phyloP scores from a whole-genome alignment of 2,888 invertebrate species.

The Harmothoe impar region DNA sequence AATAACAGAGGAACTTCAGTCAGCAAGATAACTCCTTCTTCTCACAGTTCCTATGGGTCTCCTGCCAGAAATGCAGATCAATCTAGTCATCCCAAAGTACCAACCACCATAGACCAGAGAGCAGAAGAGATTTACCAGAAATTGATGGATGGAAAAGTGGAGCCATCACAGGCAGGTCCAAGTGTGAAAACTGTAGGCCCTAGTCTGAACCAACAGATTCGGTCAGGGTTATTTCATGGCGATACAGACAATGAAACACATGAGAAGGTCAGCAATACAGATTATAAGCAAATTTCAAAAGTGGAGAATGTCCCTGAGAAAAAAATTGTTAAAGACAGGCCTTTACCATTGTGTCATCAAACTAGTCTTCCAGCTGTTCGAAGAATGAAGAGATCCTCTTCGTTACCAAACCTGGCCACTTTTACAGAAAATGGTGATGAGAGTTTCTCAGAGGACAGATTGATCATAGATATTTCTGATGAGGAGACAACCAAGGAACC shows the following conservation, averaged over 20 bases:
- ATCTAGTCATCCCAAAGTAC: background rate
- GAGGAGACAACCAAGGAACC: background rate
- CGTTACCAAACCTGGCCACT: background rate
- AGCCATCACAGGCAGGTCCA: background rate
- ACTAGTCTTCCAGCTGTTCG: background rate
- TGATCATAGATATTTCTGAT: slow-evolving; percentile 32
- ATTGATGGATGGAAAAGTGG: background rate
- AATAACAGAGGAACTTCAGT: too few species aligned
- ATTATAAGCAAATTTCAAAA: background rate
- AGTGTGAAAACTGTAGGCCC: background rate
- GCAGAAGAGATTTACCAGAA: background rate
- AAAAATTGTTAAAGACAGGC: background rate
- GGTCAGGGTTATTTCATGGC: background rate
- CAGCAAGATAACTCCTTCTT: too few species aligned
- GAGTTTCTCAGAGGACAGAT: background rate
- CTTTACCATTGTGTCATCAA: background rate
- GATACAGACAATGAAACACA: background rate
- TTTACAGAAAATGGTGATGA: slow-evolving; percentile 9
- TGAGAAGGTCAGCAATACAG: background rate
- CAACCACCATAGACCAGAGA: background rate
- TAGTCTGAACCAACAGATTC: background rate
- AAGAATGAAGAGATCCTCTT: slow-evolving; percentile 10
- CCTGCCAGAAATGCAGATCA: background rate
- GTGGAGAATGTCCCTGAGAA: background rate
- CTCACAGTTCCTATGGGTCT: background rate